phyloP scores from a whole-genome alignment of 2,797 vertebrate species.

The Microctenopoma steveboyesi region DNA sequence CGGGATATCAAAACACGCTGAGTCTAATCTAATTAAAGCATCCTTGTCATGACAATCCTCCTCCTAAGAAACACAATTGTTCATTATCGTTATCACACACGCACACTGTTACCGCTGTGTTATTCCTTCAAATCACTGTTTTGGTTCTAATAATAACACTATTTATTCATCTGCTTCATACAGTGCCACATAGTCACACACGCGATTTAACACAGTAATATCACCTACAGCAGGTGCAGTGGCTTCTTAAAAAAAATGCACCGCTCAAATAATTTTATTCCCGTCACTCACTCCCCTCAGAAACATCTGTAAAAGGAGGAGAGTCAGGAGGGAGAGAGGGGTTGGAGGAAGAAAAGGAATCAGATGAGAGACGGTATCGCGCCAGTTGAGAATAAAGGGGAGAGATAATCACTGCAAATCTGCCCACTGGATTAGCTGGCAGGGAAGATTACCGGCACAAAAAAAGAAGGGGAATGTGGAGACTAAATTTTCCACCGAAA shows the following conservation, averaged over 20 bases:
- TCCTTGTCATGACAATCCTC: conserved; percentile 80
- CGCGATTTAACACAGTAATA: conserved; percentile 54
- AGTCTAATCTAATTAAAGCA: conserved; percentile 84
- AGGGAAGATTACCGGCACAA: conserved; percentile 80
- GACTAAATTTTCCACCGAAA: conserved; percentile 59
- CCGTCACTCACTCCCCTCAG: conserved; percentile 41
- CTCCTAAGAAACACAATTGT: conserved; percentile 72
- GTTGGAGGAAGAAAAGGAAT: conserved; percentile 45
- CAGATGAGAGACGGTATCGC: conserved; percentile 66
- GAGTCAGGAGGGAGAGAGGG: conserved; percentile 29
- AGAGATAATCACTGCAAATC: conserved; percentile 80
- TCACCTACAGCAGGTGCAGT: conserved; percentile 45
- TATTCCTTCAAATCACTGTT: conserved; percentile 76
- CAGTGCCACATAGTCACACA: conserved; percentile 34
- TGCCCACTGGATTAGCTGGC: conserved; percentile 82
- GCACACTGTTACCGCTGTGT: conserved; percentile 62
- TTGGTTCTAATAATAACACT: conserved; percentile 72
- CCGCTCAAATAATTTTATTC: conserved; percentile 58
- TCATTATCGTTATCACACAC: conserved; percentile 77
- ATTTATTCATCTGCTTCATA: conserved; percentile 67
- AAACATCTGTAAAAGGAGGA: conserved; percentile 33
- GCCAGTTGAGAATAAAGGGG: conserved; percentile 79
- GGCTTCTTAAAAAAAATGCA: conserved; percentile 45
- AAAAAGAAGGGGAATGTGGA: conserved; percentile 68
- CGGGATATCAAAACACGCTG: conserved; percentile 72